Percentiles rank a stretch among this genome's conserved stretches.
Conservation (phyloP, 92 coral and sea anemone genomes). For the Phenganax stokvisi region DNA sequence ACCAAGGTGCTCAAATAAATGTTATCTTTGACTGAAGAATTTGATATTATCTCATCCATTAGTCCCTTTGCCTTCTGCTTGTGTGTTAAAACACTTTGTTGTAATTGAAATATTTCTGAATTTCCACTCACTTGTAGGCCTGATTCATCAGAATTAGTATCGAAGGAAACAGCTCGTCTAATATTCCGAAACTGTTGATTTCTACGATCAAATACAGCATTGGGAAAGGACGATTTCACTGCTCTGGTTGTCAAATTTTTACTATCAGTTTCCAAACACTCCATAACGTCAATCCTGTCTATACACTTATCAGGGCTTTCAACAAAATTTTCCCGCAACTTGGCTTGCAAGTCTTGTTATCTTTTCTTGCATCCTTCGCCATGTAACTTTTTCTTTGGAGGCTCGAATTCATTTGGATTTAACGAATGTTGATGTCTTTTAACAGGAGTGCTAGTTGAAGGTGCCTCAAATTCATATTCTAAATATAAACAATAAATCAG, state of each 20-base stretch:
- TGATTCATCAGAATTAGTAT: neutral
- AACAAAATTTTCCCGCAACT: constrained; percentile 21
- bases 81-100: neutral
- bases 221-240: constrained; percentile 32
- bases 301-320: constrained; percentile 43
- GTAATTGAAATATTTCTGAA: neutral
- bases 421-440: neutral
- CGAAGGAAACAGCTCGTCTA: constrained; percentile 30
- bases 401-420: constrained; percentile 10
- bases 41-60: neutral
- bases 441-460: neutral
- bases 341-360: neutral
- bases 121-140: neutral
- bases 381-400: constrained; percentile 7
- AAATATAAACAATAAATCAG: neutral
- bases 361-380: constrained; percentile 29
- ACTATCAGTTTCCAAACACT: neutral
- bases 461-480: neutral
- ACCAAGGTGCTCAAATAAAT: neutral
- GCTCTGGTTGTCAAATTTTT: constrained; percentile 48
- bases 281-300: constrained; percentile 16
- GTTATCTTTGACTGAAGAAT: neutral
- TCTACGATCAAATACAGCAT: constrained; percentile 18
- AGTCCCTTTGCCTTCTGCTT: neutral
- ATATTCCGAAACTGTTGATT: constrained; percentile 21